Evolutionary conservation across 1,140 invertebrate genomes (phyloP), one percentile per base, ranked within the genome.

Genomic region (Drosophila biarmipes): DNA sequence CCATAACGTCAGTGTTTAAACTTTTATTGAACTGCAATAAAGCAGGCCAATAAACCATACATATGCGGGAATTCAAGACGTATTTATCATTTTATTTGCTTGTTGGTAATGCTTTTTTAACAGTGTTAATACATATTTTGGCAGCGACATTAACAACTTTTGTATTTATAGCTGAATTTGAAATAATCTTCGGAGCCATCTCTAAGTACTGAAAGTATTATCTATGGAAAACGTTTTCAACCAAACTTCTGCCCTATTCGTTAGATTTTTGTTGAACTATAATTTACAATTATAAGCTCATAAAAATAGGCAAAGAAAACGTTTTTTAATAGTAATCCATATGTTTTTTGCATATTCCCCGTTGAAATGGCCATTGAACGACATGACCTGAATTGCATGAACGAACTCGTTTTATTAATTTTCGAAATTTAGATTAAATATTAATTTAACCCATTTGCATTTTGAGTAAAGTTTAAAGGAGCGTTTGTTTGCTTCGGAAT

Each of bases 401-500:
- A 12, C 21, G 17, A 38, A 27, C 10, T 6, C 6, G 2, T 7
- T 27, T 17, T 54, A 38, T 38, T 35, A 15, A 34, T 24, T 53
- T 17, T 43, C 21, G 7, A 7, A 63, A 19, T 34, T 10, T 6
- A 17, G 11, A 34, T 34, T 45, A 37, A 35, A 59, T 51, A 27
- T 51, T 34, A 14, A 37, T 6, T 21, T 59, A 15, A 51, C 46
- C 31, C 31, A 15, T 24, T 35, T 51, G 14, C 19, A 45, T 55
- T 55, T 40, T n/a, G 7, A 46, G 19, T 15, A 21, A 19, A 35
- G 6, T 35, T 43, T 15, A 15, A 48, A 17, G n/a, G 21, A 55
- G 37, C 29, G 21, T 27, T 54, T 59, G 31, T 27, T 54, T 59
- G 57, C 38, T 55, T 6, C 11, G 12, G 21, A 52, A 55, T 57